phyloP scores from a whole-genome alignment of 2,797 vertebrate species.

The Morelia viridis region DNA sequence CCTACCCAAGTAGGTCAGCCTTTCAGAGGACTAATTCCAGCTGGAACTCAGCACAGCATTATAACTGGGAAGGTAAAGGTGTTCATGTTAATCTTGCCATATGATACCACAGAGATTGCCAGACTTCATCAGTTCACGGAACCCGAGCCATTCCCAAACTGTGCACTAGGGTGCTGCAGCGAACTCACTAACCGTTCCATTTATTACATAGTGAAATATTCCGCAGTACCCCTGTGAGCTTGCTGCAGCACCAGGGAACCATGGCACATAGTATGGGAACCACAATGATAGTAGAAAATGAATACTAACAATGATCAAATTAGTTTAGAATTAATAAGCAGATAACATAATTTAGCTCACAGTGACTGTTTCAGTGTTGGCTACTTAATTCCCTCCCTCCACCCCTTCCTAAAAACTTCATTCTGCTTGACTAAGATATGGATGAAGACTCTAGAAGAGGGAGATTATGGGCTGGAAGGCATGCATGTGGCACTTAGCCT shows the following conservation, averaged over 20 bases:
- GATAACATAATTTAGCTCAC: neutral
- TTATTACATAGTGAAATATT: neutral
- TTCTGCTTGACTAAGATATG: neutral
- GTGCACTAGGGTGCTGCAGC: neutral
- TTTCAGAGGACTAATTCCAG: constrained; percentile 88
- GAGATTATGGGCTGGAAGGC: neutral
- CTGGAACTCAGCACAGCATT: constrained; percentile 90
- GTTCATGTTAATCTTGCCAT: neutral
- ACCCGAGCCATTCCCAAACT: neutral
- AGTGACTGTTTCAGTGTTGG: neutral
- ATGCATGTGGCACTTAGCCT: neutral
- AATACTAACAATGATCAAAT: neutral
- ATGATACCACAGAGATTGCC: neutral
- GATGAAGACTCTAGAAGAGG: neutral
- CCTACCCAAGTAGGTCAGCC: constrained; percentile 87
- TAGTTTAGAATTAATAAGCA: neutral
- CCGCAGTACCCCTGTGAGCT: neutral
- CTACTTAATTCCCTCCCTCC: neutral
- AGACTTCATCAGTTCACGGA: neutral
- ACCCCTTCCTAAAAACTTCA: neutral
- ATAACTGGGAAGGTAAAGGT: constrained; percentile 87
- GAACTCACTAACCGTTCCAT: neutral
- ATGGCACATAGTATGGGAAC: neutral
- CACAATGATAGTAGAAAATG: neutral
- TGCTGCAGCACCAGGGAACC: neutral